Conservation (phyloP, 2,113 vertebrate species). For the Thomomys bottae region DNA sequence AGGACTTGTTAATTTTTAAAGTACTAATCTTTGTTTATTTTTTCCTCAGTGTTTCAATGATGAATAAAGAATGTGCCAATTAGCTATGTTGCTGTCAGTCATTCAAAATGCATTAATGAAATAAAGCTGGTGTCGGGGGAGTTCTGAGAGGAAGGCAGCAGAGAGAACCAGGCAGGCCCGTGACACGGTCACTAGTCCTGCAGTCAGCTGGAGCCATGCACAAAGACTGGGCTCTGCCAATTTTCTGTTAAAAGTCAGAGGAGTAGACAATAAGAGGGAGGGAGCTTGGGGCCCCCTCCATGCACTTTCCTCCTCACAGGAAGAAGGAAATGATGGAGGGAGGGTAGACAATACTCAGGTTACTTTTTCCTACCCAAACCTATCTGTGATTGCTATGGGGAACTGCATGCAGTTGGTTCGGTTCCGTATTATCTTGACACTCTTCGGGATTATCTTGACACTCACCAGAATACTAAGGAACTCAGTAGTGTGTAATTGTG, state of each 20-base stretch:
- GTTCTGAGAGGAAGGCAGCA: not conserved
- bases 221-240: too few relatives aligned
- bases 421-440: not conserved
- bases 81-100: too few relatives aligned
- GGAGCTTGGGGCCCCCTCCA: not conserved
- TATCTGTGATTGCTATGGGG: too few relatives aligned
- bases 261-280: not conserved
- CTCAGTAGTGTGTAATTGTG: not conserved
- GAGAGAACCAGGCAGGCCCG: not conserved
- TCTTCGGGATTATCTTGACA: too few relatives aligned
- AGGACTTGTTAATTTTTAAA: not conserved
- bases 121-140: not conserved
- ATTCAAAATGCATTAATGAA: slow-evolving; percentile 9
- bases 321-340: not conserved
- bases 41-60: not conserved
- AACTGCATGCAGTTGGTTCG: too few relatives aligned
- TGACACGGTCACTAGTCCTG: too few relatives aligned
- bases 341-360: not conserved
- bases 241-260: not conserved
- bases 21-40: not conserved
- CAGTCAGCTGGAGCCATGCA: too few relatives aligned
- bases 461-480: too few relatives aligned
- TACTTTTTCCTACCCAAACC: not conserved
- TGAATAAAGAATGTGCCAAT: not conserved
- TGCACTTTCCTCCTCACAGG: not conserved